Conservation (phyloP, 2,797 vertebrate species). For the Lutjanus campechanus region DNA sequence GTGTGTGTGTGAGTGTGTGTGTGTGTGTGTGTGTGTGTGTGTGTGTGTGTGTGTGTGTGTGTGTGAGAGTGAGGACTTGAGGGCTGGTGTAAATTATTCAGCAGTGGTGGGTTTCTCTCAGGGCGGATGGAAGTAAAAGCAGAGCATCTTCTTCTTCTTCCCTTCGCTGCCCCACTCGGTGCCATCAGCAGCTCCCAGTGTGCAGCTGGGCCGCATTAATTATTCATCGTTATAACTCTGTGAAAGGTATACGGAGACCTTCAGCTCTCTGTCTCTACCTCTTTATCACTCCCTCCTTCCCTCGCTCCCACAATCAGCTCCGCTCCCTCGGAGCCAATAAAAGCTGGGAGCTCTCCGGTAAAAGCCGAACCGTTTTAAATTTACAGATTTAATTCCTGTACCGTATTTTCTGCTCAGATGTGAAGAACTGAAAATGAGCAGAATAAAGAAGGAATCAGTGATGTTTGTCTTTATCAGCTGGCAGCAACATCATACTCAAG, state of each 20-base stretch:
- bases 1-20: too few species aligned
- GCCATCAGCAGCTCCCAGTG: conserved; percentile 66
- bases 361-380: conserved; percentile 11
- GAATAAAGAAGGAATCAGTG: not conserved
- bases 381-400: conserved; percentile 16
- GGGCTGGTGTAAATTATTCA: conserved; percentile 79
- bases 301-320: not conserved
- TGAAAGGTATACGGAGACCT: conserved; percentile 49
- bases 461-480: conserved; percentile 13
- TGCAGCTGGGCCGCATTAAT: conserved; percentile 67
- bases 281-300: conserved; percentile 33
- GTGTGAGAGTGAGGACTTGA: conserved; percentile 35
- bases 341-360: not conserved
- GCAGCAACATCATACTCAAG: not conserved
- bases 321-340: conserved; percentile 25
- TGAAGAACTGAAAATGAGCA: conserved; percentile 3
- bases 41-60: conserved; percentile 15
- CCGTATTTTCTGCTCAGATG: not conserved
- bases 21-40: conserved; percentile 25
- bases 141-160: conserved; percentile 51
- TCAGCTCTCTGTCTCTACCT: conserved; percentile 37
- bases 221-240: conserved; percentile 70
- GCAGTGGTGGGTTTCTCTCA: conserved; percentile 63
- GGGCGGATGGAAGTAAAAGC: conserved; percentile 62
- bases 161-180: conserved; percentile 51